Conservation (phyloP, 1,140 invertebrate genomes). For the Cataglyphis hispanica region DNA sequence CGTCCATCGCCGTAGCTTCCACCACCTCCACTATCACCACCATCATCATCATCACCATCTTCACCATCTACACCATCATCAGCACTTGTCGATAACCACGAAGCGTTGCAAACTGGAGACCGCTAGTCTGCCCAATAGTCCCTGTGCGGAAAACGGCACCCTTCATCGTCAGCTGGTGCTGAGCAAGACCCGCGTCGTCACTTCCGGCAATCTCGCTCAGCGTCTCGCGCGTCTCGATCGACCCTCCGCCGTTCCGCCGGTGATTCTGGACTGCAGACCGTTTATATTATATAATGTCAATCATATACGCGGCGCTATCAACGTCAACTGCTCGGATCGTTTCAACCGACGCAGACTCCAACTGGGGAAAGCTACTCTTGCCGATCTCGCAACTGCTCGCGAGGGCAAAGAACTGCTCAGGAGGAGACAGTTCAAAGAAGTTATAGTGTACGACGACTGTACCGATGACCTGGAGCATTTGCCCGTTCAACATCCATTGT, state of each 20-base stretch:
- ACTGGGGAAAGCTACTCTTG: conserved; percentile 89
- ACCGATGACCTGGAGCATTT: conserved; percentile 88
- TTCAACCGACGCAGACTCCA: conserved; percentile 91
- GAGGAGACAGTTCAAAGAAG: conserved; percentile 87
- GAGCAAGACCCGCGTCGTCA: conserved; percentile 79
- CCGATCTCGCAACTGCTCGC: conserved; percentile 89
- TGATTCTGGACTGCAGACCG: conserved; percentile 91
- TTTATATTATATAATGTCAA: conserved; percentile 91
- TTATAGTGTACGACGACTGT: conserved; percentile 91
- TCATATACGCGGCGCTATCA: conserved; percentile 91
- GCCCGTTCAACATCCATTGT: conserved; percentile 88
- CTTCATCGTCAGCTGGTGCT: conserved; percentile 86
- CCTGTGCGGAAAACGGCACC: conserved; percentile 87
- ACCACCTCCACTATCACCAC: conserved; percentile 69
- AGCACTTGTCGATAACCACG: conserved; percentile 74
- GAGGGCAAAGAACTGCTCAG: conserved; percentile 90
- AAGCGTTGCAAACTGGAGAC: conserved; percentile 88
- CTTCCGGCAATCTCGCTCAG: conserved; percentile 77
- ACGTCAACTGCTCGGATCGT: conserved; percentile 92
- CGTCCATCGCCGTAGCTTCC: conserved; percentile 49
- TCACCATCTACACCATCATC: conserved; percentile 71
- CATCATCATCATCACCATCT: conserved; percentile 72
- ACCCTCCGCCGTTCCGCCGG: conserved; percentile 78
- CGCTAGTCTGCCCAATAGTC: conserved; percentile 87
- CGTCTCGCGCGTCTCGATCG: conserved; percentile 63